Base-by-base conservation (phyloP, 2,113 vertebrate species). In the Elanoides forficatus region DNA sequence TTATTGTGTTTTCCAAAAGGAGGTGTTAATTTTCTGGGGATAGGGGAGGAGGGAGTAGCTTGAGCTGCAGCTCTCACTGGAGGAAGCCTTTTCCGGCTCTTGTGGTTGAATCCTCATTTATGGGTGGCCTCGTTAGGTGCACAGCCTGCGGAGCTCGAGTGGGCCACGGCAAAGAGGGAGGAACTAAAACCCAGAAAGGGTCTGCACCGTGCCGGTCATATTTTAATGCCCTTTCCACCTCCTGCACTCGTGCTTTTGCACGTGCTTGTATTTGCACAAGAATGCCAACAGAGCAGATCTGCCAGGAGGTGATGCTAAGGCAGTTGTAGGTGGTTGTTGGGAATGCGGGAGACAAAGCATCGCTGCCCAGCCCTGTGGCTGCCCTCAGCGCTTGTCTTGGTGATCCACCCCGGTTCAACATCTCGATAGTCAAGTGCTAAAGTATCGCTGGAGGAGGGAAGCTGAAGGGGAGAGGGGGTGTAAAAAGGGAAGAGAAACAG, bases 181-280 rank as follows among this genome's bases (percentile, higher is more conserved):
- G 48, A 86, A 17, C 14, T 22, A 2, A 71, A 68, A 5, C 17
- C 29, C 6, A 0, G 55, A 11, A 11, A n/a, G 16, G 15, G 59
- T 26, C 53, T 80, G 81, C 52, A 23, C 38, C 18, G 0, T 13
- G 12, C 30, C 50, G 11, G 20, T n/a, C 50, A 13, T 4, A 0
- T 2, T 2, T 20, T 8, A 22, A 7, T 9, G 34, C 43, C n/a
- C 15, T 45, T 7, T 34, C 56, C 20, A 6, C 11, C 52, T 36
- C n/a, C 43, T 26, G 56, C 7, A 0, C 13, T 29, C 40, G 10
- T 3, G 9, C 34, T 43, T 29, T 20, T 19, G 12, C 2, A 0
- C 1, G 10, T 36, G 34, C 53, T 56, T 17, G 0, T 0, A 4
- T 23, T 93, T 45, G 34, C 27, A 6, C 7, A 5, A 42, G 71